Base-by-base conservation (phyloP, 2,888 invertebrate species). In the Synergus itoensis region DNA sequence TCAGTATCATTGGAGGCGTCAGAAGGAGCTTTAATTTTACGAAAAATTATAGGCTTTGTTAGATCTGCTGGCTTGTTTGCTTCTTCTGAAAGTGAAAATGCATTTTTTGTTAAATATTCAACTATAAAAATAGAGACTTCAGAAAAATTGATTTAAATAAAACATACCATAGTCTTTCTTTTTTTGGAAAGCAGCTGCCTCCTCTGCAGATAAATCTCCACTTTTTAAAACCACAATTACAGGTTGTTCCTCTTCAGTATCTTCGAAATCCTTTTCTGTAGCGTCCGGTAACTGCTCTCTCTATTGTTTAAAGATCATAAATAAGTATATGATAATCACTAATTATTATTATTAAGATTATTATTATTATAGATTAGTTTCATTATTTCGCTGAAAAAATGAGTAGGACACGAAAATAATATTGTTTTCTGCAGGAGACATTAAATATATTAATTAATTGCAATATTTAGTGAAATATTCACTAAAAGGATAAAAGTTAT, bases 61-160 rank as follows among this genome's bases (percentile, higher is more conserved):
- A 95, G 91, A 92, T 95, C 95, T 60, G 95, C 95, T 45, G 94
- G 94, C 60, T 93, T 92, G 86, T 93, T 93, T 79, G 93, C 93
- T 88, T 93, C 93, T 90, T 95, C 95, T 95, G 91, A 41, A 92
- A 83, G 76, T 67, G 83, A 83, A 78, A 76, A 77, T 40, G 28
- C 69, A 36, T n/a, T 48, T 77, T 77, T 64, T 60, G 12, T 62
- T 40, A 67, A 21, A 65, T 69, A 28, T 36, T 5, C 7, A 77
- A 77, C n/a, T 36, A 45, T 43, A 9, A 75, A 21, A 5, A 63
- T 28, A 28, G 28, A 3, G 28, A 3, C 28, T 62, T 40, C 18
- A 45, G 14, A 73, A 43, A 77, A 67, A 67, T 80, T 53, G n/a
- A 40, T 81, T 69, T 64, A 28, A 28, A 69, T 48, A 64, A 16